phyloP scores from a whole-genome alignment of 2,888 invertebrate genomes.

The Griposia aprilina region DNA sequence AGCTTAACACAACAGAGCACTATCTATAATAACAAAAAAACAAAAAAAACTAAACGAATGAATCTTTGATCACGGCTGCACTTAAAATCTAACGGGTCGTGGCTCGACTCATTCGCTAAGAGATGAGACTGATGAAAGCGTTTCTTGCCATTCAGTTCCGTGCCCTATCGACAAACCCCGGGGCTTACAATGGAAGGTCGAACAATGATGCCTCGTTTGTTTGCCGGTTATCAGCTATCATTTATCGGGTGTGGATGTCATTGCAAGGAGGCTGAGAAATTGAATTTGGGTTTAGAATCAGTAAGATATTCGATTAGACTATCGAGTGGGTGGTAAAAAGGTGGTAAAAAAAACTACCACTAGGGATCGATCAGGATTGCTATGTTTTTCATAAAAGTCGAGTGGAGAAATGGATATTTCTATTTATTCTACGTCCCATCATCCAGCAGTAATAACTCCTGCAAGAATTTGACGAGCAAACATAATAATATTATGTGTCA shows the following conservation, averaged over 20 bases:
- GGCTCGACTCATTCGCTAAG: conserved; percentile 20
- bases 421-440: background rate
- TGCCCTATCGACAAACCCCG: conserved; percentile 68
- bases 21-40: conserved; percentile 9
- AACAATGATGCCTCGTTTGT: conserved; percentile 65
- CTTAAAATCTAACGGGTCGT: conserved; percentile 41
- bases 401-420: background rate
- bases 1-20: background rate
- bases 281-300: conserved; percentile 41
- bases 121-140: conserved; percentile 65
- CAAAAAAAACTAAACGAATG: conserved; percentile 19
- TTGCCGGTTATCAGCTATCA: conserved; percentile 48
- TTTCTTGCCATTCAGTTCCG: conserved; percentile 57
- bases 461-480: conserved; percentile 13
- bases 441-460: background rate
- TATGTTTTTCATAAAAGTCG: background rate
- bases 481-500: background rate
- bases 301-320: conserved; percentile 8
- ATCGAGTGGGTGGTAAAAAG: background rate
- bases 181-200: conserved; percentile 58
- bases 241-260: conserved; percentile 39
- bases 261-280: conserved; percentile 41
- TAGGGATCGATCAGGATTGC: background rate
- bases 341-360: background rate
- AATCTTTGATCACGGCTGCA: conserved; percentile 22